Evolutionary conservation across 2,113 vertebrate genomes (phyloP).

Genomic region (Charina bottae): DNA sequence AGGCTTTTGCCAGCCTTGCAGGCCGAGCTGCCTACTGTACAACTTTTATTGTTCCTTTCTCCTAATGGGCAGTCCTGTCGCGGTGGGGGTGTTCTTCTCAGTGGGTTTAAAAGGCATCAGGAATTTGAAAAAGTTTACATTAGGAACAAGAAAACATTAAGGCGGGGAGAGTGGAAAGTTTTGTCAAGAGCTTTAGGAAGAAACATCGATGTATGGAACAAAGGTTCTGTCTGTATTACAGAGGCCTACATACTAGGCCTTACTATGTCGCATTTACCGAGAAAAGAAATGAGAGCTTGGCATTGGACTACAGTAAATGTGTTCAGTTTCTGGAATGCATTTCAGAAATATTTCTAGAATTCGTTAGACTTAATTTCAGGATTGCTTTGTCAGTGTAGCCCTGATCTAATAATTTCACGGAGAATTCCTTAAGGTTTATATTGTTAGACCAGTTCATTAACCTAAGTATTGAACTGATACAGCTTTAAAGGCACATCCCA

Average conservation of each 20-base stretch:
- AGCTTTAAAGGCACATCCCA: slow-evolving; percentile 16
- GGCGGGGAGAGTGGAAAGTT: slow-evolving; percentile 58
- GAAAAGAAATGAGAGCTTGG: slow-evolving; percentile 54
- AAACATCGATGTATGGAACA: slow-evolving; percentile 74
- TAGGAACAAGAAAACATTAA: slow-evolving; percentile 60
- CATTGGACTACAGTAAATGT: slow-evolving; percentile 58
- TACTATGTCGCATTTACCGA: slow-evolving; percentile 71
- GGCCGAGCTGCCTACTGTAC: slow-evolving; percentile 69
- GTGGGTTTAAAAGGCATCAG: slow-evolving; percentile 38
- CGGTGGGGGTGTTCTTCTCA: slow-evolving; percentile 35
- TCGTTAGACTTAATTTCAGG: slow-evolving; percentile 41
- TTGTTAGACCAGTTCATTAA: slow-evolving; percentile 12
- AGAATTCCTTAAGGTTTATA: background rate
- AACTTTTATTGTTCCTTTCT: slow-evolving; percentile 69
- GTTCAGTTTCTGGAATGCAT: slow-evolving; percentile 41
- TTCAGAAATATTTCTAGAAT: slow-evolving; percentile 50
- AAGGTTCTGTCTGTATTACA: slow-evolving; percentile 77
- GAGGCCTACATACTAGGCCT: slow-evolving; percentile 75
- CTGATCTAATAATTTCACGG: slow-evolving; percentile 23
- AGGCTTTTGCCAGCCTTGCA: slow-evolving; percentile 55
- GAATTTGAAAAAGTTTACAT: slow-evolving; percentile 58
- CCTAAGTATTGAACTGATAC: slow-evolving; percentile 41
- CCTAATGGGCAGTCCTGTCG: slow-evolving; percentile 31
- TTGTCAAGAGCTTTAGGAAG: slow-evolving; percentile 56
- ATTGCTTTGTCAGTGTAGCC: slow-evolving; percentile 46